These are phyloP conservation scores for Mycteria americana DNA, from an alignment of 2,797 vertebrate species.

Conservation along the genomic window DNA sequence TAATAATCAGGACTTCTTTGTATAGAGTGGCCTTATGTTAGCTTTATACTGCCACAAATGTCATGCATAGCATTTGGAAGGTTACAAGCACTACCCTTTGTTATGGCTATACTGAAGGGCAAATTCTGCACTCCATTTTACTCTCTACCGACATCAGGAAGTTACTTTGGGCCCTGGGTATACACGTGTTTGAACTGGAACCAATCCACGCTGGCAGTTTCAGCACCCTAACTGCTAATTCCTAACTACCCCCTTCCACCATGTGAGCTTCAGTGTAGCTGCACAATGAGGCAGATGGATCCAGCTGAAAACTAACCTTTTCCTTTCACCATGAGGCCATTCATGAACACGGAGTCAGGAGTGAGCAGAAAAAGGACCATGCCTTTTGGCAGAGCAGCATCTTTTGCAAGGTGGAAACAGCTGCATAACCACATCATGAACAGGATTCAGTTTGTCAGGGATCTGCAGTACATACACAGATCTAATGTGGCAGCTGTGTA, in stretches of 20 bases:
- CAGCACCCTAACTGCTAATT: neutral
- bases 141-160: neutral
- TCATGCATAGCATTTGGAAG: neutral
- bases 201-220: neutral
- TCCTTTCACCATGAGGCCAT: neutral
- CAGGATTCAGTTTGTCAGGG: neutral
- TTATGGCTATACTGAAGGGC: neutral
- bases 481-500: neutral
- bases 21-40: neutral
- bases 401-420: neutral
- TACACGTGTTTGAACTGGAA: neutral
- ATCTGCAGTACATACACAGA: neutral
- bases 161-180: neutral
- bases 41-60: neutral
- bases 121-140: neutral
- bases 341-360: neutral
- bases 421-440: neutral
- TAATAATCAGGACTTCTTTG: neutral
- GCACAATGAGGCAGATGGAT: neutral
- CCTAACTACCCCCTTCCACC: neutral
- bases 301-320: neutral
- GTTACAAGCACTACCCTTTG: neutral
- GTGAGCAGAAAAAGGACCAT: neutral
- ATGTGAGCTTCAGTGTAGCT: neutral
- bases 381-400: neutral